Percentiles rank a stretch among this genome's conserved stretches.
Evolutionary conservation across 2,797 vertebrate species (phyloP).

Genomic region (Myoxocephalus aenaeus): DNA sequence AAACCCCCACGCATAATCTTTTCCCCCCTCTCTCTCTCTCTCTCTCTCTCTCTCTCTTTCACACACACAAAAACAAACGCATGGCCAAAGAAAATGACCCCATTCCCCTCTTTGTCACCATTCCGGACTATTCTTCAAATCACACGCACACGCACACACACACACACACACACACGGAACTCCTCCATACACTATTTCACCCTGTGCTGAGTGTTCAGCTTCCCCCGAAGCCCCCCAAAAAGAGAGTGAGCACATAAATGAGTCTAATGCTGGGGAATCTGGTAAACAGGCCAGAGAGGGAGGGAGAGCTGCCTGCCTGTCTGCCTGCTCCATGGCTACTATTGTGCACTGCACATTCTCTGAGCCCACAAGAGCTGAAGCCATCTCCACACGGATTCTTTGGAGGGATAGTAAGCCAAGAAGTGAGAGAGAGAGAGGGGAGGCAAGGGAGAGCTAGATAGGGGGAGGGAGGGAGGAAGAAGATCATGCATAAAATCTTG

Average conservation of each 20-base stretch:
- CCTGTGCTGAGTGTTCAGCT: slow-evolving; percentile 55
- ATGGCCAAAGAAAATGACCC: slow-evolving; percentile 57
- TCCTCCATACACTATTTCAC: slow-evolving; percentile 50
- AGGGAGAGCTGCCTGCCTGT: slow-evolving; percentile 77
- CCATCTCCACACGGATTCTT: slow-evolving; percentile 83
- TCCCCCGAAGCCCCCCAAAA: slow-evolving; percentile 49
- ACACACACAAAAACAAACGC: slow-evolving; percentile 48
- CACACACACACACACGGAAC: slow-evolving; percentile 6
- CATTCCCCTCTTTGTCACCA: slow-evolving; percentile 53
- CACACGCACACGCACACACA: slow-evolving; percentile 1
- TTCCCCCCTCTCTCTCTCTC: background rate
- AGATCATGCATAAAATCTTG: slow-evolving; percentile 90
- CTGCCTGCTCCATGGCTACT: slow-evolving; percentile 82
- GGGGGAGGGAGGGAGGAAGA: slow-evolving; percentile 69
- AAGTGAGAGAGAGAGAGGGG: slow-evolving; percentile 71
- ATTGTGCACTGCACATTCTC: slow-evolving; percentile 84
- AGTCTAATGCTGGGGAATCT: slow-evolving; percentile 83
- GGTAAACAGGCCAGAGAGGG: slow-evolving; percentile 82
- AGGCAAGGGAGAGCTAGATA: slow-evolving; percentile 62
- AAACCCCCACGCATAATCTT: slow-evolving; percentile 48
- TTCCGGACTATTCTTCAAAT: slow-evolving; percentile 43
- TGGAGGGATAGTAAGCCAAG: slow-evolving; percentile 78
- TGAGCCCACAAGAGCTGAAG: slow-evolving; percentile 83
- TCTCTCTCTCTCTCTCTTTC: slow-evolving; percentile 24
- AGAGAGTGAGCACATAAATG: slow-evolving; percentile 78